Evolutionary conservation across 2,888 invertebrate genomes (phyloP).

Genomic region (Lasioglossum vierecki): DNA sequence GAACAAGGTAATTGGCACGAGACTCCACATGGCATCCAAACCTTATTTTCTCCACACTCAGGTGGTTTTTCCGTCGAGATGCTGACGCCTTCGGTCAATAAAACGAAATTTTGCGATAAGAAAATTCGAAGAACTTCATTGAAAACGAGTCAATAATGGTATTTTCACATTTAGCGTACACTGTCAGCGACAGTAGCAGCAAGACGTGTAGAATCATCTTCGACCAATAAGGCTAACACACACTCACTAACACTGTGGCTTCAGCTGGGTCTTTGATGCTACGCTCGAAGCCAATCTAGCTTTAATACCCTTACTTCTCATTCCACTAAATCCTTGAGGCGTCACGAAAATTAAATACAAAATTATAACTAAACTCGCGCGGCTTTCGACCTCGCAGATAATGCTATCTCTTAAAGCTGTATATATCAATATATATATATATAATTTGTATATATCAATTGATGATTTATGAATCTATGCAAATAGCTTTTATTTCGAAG

Average conservation of each 20-base stretch:
- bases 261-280: not conserved
- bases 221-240: not conserved
- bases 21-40: not conserved
- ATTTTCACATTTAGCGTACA: not conserved
- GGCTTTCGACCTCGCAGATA: not conserved
- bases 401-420: not conserved
- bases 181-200: not conserved
- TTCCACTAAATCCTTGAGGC: not conserved
- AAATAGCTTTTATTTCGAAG: not conserved
- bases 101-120: not conserved
- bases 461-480: not conserved
- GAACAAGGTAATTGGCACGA: not conserved
- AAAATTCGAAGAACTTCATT: not conserved
- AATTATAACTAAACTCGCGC: not conserved
- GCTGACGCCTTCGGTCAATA: not conserved
- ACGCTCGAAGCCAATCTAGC: not conserved
- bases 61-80: not conserved
- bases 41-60: not conserved
- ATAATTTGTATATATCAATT: too few relatives aligned
- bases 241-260: not conserved
- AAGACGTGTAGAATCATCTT: not conserved
- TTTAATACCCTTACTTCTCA: not conserved
- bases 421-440: too few relatives aligned
- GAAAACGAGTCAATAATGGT: not conserved
- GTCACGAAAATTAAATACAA: too few relatives aligned